Evolutionary conservation across 2,888 invertebrate species (phyloP).

Genomic region (Thereva unica): DNA sequence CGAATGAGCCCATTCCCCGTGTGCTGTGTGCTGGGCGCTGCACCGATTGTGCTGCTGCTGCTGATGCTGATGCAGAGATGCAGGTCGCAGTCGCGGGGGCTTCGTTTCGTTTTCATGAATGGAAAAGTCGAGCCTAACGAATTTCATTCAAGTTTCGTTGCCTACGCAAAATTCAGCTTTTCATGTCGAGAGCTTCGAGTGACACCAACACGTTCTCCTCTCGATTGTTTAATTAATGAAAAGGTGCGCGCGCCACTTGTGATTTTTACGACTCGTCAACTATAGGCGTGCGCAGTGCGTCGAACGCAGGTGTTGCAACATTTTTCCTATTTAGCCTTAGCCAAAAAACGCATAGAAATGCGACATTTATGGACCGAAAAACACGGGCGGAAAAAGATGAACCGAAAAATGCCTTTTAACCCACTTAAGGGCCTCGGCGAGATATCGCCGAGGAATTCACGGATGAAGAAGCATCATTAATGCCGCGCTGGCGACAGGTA

Average conservation of each 20-base stretch:
- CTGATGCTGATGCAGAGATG: background rate
- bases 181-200: constrained; percentile 22
- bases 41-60: constrained; percentile 4
- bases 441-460: background rate
- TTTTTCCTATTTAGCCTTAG: background rate
- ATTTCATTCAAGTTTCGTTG: constrained; percentile 29
- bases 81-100: background rate
- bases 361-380: background rate
- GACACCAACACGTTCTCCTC: constrained; percentile 24
- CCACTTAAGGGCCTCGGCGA: background rate
- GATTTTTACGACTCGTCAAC: background rate
- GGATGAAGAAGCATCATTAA: too few species aligned
- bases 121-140: constrained; percentile 24
- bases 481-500: too few species aligned
- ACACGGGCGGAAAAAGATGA: background rate
- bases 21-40: background rate
- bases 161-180: constrained; percentile 33
- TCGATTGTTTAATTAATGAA: constrained; percentile 35
- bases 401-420: background rate
- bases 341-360: background rate
- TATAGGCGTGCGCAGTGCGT: background rate
- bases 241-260: constrained; percentile 33
- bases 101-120: constrained; percentile 25
- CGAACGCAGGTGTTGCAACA: background rate
- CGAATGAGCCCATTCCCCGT: background rate